These are phyloP conservation scores for Babylonia areolata DNA, from an alignment of 1,140 invertebrate species.

Conservation along the genomic window DNA sequence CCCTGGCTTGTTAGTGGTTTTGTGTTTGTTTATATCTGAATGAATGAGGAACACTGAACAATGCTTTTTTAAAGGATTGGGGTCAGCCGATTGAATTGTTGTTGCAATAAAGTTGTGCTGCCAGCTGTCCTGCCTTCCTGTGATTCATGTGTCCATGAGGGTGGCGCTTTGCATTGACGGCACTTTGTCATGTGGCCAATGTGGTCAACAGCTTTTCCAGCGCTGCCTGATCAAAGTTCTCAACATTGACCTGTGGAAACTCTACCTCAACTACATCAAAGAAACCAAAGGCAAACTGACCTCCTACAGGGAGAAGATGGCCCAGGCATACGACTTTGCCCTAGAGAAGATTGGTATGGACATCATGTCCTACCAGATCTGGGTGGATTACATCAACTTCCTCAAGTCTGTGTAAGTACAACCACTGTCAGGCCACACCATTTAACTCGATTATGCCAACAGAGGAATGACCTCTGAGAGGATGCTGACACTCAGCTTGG, in stretches of 20 bases:
- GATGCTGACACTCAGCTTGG: too few relatives aligned
- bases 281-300: conserved; percentile 95
- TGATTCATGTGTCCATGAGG: too few relatives aligned
- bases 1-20: too few relatives aligned
- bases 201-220: conserved; percentile 89
- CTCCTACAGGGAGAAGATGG: conserved; percentile 99
- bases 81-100: too few relatives aligned
- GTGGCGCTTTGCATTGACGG: too few relatives aligned
- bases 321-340: conserved; percentile 99
- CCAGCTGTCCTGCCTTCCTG: too few relatives aligned
- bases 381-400: conserved; percentile 98
- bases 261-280: conserved; percentile 98
- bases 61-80: not conserved
- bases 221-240: conserved; percentile 98
- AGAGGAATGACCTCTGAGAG: too few relatives aligned
- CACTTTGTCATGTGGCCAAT: too few relatives aligned
- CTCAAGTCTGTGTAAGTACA: conserved; percentile 89
- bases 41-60: not conserved
- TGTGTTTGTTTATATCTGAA: too few relatives aligned
- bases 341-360: conserved; percentile 99
- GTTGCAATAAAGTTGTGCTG: too few relatives aligned
- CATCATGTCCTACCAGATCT: conserved; percentile 95
- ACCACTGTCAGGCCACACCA: too few relatives aligned
- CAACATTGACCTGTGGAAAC: conserved; percentile 99
- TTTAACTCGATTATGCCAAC: too few relatives aligned